These are phyloP conservation scores for Heteromormyrus szaboi DNA, from an alignment of 2,797 vertebrate species.

Conservation along the genomic window DNA sequence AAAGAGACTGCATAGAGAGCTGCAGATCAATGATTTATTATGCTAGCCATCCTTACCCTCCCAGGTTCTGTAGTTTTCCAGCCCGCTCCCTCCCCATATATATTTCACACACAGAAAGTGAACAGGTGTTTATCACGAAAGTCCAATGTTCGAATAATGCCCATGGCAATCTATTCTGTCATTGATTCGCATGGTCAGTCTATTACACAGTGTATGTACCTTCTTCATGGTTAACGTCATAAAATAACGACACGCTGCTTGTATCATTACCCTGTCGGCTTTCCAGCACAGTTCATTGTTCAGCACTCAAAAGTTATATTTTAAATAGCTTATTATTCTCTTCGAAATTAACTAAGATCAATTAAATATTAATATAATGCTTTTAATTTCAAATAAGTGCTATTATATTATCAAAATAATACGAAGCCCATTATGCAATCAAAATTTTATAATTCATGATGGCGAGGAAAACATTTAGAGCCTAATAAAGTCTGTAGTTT, in stretches of 20 bases:
- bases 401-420: neutral
- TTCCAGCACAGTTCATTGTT: neutral
- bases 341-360: neutral
- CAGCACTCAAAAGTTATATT: neutral
- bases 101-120: slow-evolving; percentile 52
- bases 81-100: slow-evolving; percentile 21
- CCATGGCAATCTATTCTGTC: slow-evolving; percentile 22
- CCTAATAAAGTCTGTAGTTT: neutral
- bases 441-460: neutral
- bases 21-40: slow-evolving; percentile 59
- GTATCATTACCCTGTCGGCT: neutral
- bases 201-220: neutral
- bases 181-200: neutral
- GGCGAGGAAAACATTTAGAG: neutral
- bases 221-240: neutral
- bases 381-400: neutral
- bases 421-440: neutral
- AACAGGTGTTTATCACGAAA: slow-evolving; percentile 64
- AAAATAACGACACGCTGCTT: neutral
- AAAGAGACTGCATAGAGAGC: slow-evolving; percentile 15
- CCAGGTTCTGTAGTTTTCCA: slow-evolving; percentile 39
- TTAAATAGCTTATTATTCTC: neutral
- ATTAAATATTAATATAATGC: neutral
- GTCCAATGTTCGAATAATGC: slow-evolving; percentile 58
- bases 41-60: slow-evolving; percentile 32